Conservation (phyloP, 2,888 invertebrate genomes). For the Opisthograptis luteolata region DNA sequence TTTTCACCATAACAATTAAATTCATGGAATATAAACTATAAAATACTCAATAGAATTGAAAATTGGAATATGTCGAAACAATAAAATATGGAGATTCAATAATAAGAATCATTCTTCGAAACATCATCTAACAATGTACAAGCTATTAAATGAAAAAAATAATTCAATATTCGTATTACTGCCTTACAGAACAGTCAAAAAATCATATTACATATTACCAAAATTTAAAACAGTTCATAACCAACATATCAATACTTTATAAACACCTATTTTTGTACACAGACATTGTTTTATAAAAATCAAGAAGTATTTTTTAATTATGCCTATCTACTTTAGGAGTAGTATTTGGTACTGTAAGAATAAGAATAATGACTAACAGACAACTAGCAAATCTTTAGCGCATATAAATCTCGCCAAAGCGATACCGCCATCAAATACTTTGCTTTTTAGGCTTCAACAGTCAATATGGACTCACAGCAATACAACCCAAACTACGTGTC, state of each 20-base stretch:
- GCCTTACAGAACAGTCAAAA: not conserved
- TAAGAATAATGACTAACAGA: not conserved
- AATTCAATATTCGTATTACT: not conserved
- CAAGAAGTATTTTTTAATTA: not conserved
- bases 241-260: constrained; percentile 1
- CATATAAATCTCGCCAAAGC: too few species aligned
- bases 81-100: constrained; percentile 13
- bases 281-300: not conserved
- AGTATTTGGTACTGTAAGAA: not conserved
- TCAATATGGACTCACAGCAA: too few species aligned
- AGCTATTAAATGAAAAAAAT: not conserved
- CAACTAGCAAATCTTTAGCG: too few species aligned
- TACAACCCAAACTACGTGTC: too few species aligned
- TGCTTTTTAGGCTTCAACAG: too few species aligned
- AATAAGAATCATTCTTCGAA: constrained; percentile 1
- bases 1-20: constrained; percentile 6
- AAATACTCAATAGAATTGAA: constrained; percentile 3
- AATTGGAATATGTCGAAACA: constrained; percentile 5
- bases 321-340: not conserved
- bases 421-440: too few species aligned
- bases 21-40: constrained; percentile 6
- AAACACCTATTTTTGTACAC: not conserved
- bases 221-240: not conserved
- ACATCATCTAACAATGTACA: constrained; percentile 1
- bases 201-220: not conserved